A percentile compares a stretch with the other conserved stretches of the same genome.
phyloP scores from a whole-genome alignment of 92 coral and sea anemone species.

The Heteractis magnifica region DNA sequence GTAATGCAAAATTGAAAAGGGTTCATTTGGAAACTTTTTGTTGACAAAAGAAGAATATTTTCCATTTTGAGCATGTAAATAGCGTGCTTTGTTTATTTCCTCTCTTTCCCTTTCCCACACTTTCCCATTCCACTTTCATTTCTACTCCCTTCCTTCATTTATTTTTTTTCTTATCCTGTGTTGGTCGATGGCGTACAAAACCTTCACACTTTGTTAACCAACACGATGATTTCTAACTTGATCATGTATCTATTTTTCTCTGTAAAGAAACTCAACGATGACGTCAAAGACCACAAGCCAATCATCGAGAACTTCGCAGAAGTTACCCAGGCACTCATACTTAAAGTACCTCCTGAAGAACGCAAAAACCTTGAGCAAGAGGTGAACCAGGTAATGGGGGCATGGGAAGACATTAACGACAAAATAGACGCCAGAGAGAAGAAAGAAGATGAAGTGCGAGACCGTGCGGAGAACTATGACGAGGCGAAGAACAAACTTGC shows the following conservation, averaged over 20 bases:
- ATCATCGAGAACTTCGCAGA: conserved; percentile 74
- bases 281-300: conserved; percentile 68
- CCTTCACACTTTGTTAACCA: neutral
- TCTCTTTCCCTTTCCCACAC: neutral
- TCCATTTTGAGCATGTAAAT: neutral
- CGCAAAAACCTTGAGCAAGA: conserved; percentile 66
- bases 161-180: neutral
- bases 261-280: conserved; percentile 59
- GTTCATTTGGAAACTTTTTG: too few species aligned
- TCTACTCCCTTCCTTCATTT: neutral
- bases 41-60: neutral
- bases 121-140: neutral
- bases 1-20: too few species aligned
- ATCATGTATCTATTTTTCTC: neutral
- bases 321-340: conserved; percentile 73
- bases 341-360: conserved; percentile 73
- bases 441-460: conserved; percentile 51
- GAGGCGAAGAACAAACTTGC: conserved; percentile 69
- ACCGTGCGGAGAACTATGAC: conserved; percentile 67
- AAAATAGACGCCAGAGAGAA: conserved; percentile 60
- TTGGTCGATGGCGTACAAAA: neutral
- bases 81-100: neutral
- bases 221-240: neutral
- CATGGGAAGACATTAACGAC: conserved; percentile 63
- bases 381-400: conserved; percentile 74